Evolutionary conservation across 2,888 invertebrate species (phyloP), one percentile per base, ranked within the genome.

Genomic region (Ischnus inquisitorius): DNA sequence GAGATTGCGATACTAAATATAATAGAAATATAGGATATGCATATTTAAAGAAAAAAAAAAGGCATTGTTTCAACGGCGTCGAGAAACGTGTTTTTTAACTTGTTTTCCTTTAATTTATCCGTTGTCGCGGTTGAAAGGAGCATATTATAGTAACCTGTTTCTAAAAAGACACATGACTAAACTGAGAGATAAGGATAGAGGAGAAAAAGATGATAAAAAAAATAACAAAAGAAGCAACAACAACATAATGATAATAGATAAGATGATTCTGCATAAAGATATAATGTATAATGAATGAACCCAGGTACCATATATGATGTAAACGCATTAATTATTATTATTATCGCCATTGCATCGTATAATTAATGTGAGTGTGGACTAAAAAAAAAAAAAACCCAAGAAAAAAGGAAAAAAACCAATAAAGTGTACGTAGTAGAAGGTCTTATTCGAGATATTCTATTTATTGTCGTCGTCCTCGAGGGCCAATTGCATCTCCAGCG

Each of bases 311-410:
- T 72, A 43, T 69, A 79, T 75, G 71, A 85, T 85, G 83, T 80
- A 84, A 77, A 83, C 79, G 79, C 75, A 77, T 83, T 64, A 82
- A 89, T 85, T 68, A 75, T 74, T 84, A 88, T 89, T 87, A 89
- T 87, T 87, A 87, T 75, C 48, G 46, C 39, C 71, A 83, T 79
- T 46, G 60, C 64, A 83, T 79, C 82, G 82, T 90, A 88, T 88
- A 87, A 89, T 88, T 89, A 87, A 89, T 90, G 88, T 90, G 89
- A 89, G 90, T 89, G 89, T 89, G 89, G 86, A 89, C 87, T 86
- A 48, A 78, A 60, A 67, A 75, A 43, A 74, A 74, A 80, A 87
- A 67, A 54, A 68, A 77, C 46, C 25, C 8, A 57, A 28, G 10
- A 57, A 25, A 57, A 57, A 57, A 57, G 25, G 68, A 69, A 60